Percentiles rank a stretch among this genome's conserved stretches.
phyloP scores from a whole-genome alignment of 2,888 invertebrate genomes.

The Chydorus sphaericus region DNA sequence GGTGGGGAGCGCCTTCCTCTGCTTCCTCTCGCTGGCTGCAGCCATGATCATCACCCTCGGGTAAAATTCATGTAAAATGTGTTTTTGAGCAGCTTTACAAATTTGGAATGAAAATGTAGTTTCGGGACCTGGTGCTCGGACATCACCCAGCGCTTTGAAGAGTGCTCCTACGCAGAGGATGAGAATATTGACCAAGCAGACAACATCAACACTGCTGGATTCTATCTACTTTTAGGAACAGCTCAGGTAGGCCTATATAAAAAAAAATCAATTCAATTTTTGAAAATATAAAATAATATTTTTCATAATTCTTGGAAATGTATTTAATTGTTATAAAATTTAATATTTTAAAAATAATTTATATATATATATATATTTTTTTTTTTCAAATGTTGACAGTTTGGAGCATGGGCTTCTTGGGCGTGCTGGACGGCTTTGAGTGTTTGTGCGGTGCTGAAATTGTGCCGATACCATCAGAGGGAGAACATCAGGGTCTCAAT shows the following conservation, averaged over 20 bases:
- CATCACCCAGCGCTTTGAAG: conserved; percentile 72
- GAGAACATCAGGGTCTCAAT: conserved; percentile 87
- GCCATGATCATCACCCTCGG: conserved; percentile 76
- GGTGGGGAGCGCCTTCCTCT: conserved; percentile 52
- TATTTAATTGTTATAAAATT: neutral
- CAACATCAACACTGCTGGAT: conserved; percentile 61
- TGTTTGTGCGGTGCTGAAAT: conserved; percentile 69
- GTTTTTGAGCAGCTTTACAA: too few species aligned
- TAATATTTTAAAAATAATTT: neutral
- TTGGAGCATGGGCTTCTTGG: conserved; percentile 83
- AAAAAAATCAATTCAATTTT: conserved; percentile 58
- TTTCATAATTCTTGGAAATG: too few species aligned
- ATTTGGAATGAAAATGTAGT: conserved; percentile 81
- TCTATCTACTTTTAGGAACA: conserved; percentile 77
- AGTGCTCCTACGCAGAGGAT: conserved; percentile 61
- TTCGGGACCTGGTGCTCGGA: conserved; percentile 84
- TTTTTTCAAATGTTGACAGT: conserved; percentile 46
- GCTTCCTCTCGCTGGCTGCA: conserved; percentile 58
- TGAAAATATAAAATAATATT: too few species aligned
- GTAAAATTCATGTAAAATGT: too few species aligned
- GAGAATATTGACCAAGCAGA: conserved; percentile 69
- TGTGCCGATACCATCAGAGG: conserved; percentile 78
- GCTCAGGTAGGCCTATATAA: conserved; percentile 51
- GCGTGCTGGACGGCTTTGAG: conserved; percentile 76
- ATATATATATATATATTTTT: too few species aligned